These are phyloP conservation scores for Ranitomeya variabilis DNA, from an alignment of 2,113 vertebrate genomes.

Conservation along the genomic window DNA sequence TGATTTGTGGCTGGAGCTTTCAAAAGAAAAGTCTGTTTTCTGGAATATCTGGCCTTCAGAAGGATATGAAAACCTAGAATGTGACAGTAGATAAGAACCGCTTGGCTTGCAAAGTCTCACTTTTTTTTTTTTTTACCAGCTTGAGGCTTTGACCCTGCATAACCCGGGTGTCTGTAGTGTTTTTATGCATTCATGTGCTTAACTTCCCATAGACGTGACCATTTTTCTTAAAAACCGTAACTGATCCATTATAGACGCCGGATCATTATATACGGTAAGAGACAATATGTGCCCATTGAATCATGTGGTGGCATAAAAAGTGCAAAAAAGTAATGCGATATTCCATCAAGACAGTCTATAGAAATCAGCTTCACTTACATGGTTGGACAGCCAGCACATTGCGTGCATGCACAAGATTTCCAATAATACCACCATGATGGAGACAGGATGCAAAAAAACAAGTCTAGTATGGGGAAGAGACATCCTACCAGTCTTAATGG, in stretches of 20 bases:
- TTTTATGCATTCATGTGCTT: neutral
- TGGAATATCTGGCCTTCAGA: conserved; percentile 17
- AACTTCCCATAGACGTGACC: neutral
- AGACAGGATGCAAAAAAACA: no score
- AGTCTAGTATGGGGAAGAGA: no score
- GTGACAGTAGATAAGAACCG: conserved; percentile 1
- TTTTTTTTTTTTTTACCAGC: neutral
- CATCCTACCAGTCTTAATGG: no score
- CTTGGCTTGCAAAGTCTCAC: neutral
- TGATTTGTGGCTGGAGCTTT: conserved; percentile 43
- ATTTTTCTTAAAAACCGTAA: neutral
- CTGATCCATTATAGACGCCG: neutral
- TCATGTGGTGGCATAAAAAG: no score
- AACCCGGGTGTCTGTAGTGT: neutral
- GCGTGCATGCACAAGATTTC: no score
- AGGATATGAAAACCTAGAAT: conserved; percentile 9
- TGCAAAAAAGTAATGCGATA: no score
- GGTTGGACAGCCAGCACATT: no score
- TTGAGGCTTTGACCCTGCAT: neutral
- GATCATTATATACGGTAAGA: neutral
- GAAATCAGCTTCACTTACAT: no score
- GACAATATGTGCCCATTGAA: no score
- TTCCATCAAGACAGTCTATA: no score
- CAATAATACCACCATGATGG: no score
- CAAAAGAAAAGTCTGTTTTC: neutral